These are phyloP conservation scores for Cerastis rubricosa DNA, from an alignment of 2,888 invertebrate species.

Conservation along the genomic window DNA sequence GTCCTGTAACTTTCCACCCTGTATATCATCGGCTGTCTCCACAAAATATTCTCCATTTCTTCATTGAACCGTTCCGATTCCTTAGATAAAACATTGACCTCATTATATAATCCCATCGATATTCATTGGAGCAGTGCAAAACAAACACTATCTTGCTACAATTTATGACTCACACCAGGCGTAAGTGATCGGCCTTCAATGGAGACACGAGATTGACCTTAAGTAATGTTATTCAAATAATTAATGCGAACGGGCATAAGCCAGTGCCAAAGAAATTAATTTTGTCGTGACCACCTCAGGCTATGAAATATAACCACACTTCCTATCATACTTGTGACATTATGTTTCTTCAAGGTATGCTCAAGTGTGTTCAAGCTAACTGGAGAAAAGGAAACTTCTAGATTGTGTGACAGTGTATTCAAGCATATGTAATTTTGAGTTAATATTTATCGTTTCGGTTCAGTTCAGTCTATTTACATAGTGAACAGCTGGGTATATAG, in stretches of 20 bases:
- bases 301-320: conserved; percentile 33
- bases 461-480: conserved; percentile 22
- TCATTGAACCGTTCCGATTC: conserved; percentile 64
- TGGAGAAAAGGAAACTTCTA: conserved; percentile 5
- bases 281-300: conserved; percentile 42
- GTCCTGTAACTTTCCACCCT: background rate
- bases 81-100: conserved; percentile 70
- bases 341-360: conserved; percentile 15
- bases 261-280: conserved; percentile 59
- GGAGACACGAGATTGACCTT: conserved; percentile 68
- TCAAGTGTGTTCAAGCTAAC: conserved; percentile 17
- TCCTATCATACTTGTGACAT: conserved; percentile 46
- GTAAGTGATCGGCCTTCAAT: conserved; percentile 64
- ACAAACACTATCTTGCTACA: conserved; percentile 48
- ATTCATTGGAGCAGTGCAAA: conserved; percentile 41
- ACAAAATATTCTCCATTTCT: conserved; percentile 59
- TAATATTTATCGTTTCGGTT: conserved; percentile 25
- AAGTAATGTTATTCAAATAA: conserved; percentile 63
- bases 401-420: conserved; percentile 8
- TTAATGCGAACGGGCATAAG: conserved; percentile 50
- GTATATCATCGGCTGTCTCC: background rate
- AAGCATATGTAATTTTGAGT: conserved; percentile 10
- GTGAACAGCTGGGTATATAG: conserved; percentile 26
- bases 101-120: conserved; percentile 69
- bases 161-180: conserved; percentile 54